Conservation (phyloP, 2,797 vertebrate genomes). For the Danionella dracula region DNA sequence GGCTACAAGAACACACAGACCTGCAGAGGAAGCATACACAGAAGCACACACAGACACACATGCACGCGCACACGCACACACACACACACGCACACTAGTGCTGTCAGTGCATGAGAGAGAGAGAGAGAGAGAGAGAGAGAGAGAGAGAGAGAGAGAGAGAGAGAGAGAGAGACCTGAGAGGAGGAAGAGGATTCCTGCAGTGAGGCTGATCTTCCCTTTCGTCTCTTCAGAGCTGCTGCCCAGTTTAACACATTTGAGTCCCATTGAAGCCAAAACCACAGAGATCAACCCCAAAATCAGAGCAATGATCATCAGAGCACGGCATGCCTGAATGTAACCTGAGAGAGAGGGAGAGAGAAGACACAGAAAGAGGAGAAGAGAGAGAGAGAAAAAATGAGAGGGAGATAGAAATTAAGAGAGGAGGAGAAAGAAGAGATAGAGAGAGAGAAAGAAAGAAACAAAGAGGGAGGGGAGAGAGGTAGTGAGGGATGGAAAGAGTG, state of each 20-base stretch:
- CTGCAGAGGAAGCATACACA: constrained; percentile 41
- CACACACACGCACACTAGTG: neutral
- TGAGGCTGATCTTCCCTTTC: constrained; percentile 70
- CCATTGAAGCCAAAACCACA: constrained; percentile 67
- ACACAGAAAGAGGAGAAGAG: too few relatives aligned
- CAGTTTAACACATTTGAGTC: constrained; percentile 78
- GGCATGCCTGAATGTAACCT: constrained; percentile 77
- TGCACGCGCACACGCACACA: neutral
- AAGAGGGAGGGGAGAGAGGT: too few relatives aligned
- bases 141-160: too few relatives aligned
- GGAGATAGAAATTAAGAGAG: too few relatives aligned
- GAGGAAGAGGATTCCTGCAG: constrained; percentile 72
- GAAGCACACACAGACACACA: too few relatives aligned
- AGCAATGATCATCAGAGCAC: constrained; percentile 79
- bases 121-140: too few relatives aligned
- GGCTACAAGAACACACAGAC: constrained; percentile 55
- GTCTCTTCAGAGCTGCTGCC: constrained; percentile 59
- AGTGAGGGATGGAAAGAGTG: too few relatives aligned
- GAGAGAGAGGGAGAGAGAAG: neutral
- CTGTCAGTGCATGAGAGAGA: neutral
- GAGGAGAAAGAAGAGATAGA: too few relatives aligned
- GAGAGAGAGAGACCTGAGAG: constrained; percentile 67
- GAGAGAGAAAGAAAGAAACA: too few relatives aligned
- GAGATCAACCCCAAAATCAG: constrained; percentile 70
- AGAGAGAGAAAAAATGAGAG: too few relatives aligned